Evolutionary conservation across 2,888 invertebrate genomes (phyloP).

Genomic region (Nemotelus pantherinus): DNA sequence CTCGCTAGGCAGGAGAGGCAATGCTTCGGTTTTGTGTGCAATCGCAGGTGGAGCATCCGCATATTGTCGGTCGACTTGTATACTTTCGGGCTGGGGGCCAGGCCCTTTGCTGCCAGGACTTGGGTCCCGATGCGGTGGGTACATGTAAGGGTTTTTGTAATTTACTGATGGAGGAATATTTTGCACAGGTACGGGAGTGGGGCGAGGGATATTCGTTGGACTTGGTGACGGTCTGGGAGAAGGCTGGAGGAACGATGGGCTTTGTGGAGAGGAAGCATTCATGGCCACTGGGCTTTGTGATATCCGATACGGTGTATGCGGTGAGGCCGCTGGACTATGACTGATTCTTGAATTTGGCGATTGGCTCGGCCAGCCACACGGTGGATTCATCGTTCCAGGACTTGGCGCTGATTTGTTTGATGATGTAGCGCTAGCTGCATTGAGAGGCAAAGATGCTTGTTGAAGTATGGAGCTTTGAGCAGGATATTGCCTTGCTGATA

Average conservation of each 20-base stretch:
- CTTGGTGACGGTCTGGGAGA: constrained; percentile 51
- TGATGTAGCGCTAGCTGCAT: constrained; percentile 6
- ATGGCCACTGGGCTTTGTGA: constrained; percentile 45
- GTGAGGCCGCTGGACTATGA: constrained; percentile 48
- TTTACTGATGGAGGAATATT: not conserved
- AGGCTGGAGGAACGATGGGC: constrained; percentile 49
- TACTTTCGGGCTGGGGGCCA: not conserved
- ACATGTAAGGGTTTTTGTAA: constrained; percentile 41
- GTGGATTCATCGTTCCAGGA: constrained; percentile 52
- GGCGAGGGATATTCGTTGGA: constrained; percentile 45
- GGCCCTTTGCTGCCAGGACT: not conserved
- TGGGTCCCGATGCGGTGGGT: constrained; percentile 8
- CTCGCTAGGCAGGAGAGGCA: constrained; percentile 11
- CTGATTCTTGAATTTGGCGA: constrained; percentile 39
- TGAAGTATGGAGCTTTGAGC: constrained; percentile 29
- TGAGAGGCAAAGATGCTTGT: constrained; percentile 32
- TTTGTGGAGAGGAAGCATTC: constrained; percentile 48
- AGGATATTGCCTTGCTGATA: constrained; percentile 26
- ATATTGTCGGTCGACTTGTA: constrained; percentile 3
- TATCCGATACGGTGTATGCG: constrained; percentile 43
- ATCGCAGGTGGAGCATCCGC: not conserved
- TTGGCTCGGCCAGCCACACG: constrained; percentile 52
- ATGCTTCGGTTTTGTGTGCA: not conserved
- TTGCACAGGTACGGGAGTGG: not conserved
- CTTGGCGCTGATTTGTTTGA: constrained; percentile 44